Conservation (phyloP, 2,797 vertebrate species). For the Propithecus deckenii region DNA sequence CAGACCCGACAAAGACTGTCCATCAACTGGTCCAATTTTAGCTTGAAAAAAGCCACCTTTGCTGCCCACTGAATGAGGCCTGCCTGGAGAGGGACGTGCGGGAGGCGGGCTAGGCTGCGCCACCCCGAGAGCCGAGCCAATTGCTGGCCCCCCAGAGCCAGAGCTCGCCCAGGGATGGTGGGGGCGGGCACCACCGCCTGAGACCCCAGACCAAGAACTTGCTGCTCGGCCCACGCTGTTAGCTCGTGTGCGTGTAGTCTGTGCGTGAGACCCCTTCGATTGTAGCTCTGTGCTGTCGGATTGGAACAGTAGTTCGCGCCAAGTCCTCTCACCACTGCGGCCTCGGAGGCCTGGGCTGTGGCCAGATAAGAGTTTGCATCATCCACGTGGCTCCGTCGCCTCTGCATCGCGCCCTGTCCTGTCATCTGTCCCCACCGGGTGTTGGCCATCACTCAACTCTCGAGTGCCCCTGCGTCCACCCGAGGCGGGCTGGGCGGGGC, state of each 20-base stretch:
- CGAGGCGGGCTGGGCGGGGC: conserved; percentile 89
- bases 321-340: conserved; percentile 83
- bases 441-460: conserved; percentile 72
- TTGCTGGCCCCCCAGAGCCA: conserved; percentile 87
- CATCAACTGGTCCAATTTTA: conserved; percentile 99
- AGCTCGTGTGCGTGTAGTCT: conserved; percentile 95
- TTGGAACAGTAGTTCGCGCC: conserved; percentile 81
- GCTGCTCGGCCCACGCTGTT: conserved; percentile 89
- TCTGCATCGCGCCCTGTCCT: conserved; percentile 88
- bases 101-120: conserved; percentile 86
- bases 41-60: conserved; percentile 98
- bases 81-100: conserved; percentile 79
- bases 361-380: conserved; percentile 88
- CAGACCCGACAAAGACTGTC: conserved; percentile 98
- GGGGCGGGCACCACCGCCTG: conserved; percentile 88
- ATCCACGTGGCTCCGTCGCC: conserved; percentile 90
- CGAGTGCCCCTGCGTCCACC: conserved; percentile 81
- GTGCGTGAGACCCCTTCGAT: conserved; percentile 89
- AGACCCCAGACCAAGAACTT: conserved; percentile 85
- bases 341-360: conserved; percentile 84
- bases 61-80: conserved; percentile 93
- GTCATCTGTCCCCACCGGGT: conserved; percentile 76
- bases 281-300: conserved; percentile 84
- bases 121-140: conserved; percentile 90
- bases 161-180: conserved; percentile 91